phyloP scores from a whole-genome alignment of 2,888 invertebrate genomes.

The Orthosia incerta region DNA sequence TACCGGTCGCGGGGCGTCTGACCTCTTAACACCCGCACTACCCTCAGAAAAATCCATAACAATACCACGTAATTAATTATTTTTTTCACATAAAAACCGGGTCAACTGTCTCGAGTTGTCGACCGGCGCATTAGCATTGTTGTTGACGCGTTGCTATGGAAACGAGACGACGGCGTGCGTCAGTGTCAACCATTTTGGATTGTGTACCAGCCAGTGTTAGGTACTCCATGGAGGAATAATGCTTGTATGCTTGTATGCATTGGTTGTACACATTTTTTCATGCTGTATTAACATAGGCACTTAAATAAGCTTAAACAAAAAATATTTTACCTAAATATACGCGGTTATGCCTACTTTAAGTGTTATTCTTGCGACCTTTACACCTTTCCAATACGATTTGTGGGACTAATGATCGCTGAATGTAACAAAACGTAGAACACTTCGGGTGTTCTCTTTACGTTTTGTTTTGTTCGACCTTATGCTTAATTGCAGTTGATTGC shows the following conservation, averaged over 20 bases:
- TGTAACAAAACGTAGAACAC: too few species aligned
- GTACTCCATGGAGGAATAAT: conserved; percentile 13
- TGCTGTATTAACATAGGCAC: too few species aligned
- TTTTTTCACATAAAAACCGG: conserved; percentile 74
- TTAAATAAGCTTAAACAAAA: too few species aligned
- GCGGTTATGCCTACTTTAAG: too few species aligned
- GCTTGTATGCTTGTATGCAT: neutral
- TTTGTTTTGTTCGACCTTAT: too few species aligned
- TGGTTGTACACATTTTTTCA: neutral
- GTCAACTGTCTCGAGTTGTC: conserved; percentile 68
- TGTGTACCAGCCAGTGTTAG: conserved; percentile 25
- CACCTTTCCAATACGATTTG: too few species aligned
- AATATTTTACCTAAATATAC: too few species aligned
- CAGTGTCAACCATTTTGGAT: neutral
- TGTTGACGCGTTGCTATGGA: conserved; percentile 80
- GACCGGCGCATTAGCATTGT: conserved; percentile 83
- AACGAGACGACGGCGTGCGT: conserved; percentile 65
- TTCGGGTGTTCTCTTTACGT: too few species aligned
- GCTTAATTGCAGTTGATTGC: neutral
- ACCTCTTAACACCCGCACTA: conserved; percentile 77
- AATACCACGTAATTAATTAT: conserved; percentile 63
- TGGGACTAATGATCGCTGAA: too few species aligned
- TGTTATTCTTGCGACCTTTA: too few species aligned
- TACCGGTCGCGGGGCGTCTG: conserved; percentile 81
- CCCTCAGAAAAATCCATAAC: conserved; percentile 88